Conservation (phyloP, 2,888 invertebrate genomes). For the Microplitis deprimator region DNA sequence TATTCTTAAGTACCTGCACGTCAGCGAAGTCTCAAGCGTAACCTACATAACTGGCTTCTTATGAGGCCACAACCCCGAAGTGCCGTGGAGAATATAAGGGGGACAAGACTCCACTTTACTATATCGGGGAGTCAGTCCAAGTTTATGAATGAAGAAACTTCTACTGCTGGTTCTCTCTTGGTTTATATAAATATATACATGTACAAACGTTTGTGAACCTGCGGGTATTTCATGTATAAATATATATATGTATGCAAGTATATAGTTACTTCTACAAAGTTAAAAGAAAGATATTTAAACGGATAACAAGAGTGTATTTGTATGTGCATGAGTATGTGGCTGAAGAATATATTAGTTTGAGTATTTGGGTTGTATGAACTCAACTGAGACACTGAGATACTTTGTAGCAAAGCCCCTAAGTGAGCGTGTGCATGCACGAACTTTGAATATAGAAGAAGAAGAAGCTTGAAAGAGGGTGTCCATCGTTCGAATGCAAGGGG, state of each 20-base stretch:
- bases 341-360: slow-evolving; percentile 7
- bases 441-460: neutral
- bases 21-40: slow-evolving; percentile 57
- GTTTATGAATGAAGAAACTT: slow-evolving; percentile 67
- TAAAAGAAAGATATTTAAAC: slow-evolving; percentile 13
- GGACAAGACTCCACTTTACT: slow-evolving; percentile 24
- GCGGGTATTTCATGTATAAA: slow-evolving; percentile 36
- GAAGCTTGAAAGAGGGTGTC: slow-evolving; percentile 31
- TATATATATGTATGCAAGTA: slow-evolving; percentile 31
- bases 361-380: neutral
- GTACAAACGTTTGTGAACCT: slow-evolving; percentile 1
- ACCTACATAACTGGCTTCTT: slow-evolving; percentile 58
- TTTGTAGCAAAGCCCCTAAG: neutral
- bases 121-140: slow-evolving; percentile 45
- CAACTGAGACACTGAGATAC: neutral
- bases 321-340: slow-evolving; percentile 24
- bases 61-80: slow-evolving; percentile 44
- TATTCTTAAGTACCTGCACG: slow-evolving; percentile 48
- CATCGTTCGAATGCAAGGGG: slow-evolving; percentile 11
- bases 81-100: slow-evolving; percentile 29
- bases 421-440: neutral
- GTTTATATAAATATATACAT: slow-evolving; percentile 14
- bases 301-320: neutral
- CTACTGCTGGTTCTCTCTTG: slow-evolving; percentile 41
- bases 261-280: slow-evolving; percentile 28